Conservation (phyloP, 2,113 vertebrate species). For the Oenanthe oenanthe region DNA sequence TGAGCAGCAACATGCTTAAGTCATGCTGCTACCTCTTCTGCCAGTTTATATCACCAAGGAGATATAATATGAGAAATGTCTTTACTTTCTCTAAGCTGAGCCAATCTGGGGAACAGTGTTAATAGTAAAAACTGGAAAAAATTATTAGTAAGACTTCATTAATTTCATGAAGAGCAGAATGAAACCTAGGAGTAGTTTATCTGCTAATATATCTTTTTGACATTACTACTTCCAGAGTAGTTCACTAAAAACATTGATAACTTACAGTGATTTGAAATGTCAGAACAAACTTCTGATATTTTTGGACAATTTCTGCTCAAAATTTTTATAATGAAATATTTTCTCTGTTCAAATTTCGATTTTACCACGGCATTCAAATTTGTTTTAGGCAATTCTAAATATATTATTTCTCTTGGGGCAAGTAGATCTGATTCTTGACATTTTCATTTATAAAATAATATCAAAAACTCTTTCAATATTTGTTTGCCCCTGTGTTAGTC, state of each 20-base stretch:
- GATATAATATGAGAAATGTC: not conserved
- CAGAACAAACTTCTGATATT: not conserved
- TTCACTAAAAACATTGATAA: not conserved
- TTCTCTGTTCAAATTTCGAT: not conserved
- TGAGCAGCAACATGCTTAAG: conserved; percentile 7
- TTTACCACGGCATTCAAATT: not conserved
- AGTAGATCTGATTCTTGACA: not conserved
- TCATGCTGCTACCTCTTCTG: not conserved
- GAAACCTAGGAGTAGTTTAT: not conserved
- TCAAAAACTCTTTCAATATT: not conserved
- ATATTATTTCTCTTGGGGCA: not conserved
- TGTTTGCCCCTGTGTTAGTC: not conserved
- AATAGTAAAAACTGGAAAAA: not conserved
- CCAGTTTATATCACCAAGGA: not conserved
- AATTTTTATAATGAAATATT: not conserved
- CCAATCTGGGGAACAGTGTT: not conserved
- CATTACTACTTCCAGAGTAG: not conserved
- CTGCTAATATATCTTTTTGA: not conserved
- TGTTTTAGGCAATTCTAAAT: not conserved
- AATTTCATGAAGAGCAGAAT: not conserved
- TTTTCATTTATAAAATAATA: not conserved
- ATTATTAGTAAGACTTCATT: conserved; percentile 30
- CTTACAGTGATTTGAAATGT: not conserved
- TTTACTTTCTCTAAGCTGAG: conserved; percentile 3
- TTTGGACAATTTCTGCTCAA: not conserved